phyloP scores from a whole-genome alignment of 2,888 invertebrate genomes.

The Ditula angustiorana region DNA sequence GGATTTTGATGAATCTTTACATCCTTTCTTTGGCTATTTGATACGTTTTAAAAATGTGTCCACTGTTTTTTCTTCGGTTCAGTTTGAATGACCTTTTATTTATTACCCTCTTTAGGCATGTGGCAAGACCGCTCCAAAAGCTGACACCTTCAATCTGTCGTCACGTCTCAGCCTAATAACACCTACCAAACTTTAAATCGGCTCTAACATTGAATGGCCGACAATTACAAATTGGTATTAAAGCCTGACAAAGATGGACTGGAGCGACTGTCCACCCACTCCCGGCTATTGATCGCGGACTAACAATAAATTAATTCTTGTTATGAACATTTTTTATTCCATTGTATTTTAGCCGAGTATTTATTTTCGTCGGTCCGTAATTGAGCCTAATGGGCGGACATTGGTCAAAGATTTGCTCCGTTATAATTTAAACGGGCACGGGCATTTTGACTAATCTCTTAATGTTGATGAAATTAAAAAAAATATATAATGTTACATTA shows the following conservation, averaged over 20 bases:
- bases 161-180: constrained; percentile 57
- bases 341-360: constrained; percentile 74
- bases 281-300: constrained; percentile 80
- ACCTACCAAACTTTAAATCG: constrained; percentile 81
- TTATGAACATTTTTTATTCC: constrained; percentile 82
- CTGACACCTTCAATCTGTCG: constrained; percentile 60
- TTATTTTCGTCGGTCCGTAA: constrained; percentile 72
- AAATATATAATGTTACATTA: not conserved
- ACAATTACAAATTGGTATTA: constrained; percentile 84
- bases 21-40: constrained; percentile 58
- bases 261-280: constrained; percentile 85
- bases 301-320: constrained; percentile 83
- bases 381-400: constrained; percentile 76
- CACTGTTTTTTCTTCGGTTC: constrained; percentile 11
- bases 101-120: constrained; percentile 24
- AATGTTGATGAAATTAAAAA: not conserved
- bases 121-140: constrained; percentile 37
- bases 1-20: constrained; percentile 66
- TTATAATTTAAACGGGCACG: constrained; percentile 50
- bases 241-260: constrained; percentile 85
- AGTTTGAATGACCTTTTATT: constrained; percentile 31
- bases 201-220: constrained; percentile 77
- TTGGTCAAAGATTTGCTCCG: constrained; percentile 74
- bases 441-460: constrained; percentile 21
- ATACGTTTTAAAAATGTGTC: constrained; percentile 43